Conservation (phyloP, 2,797 vertebrate genomes). For the Gallinago stenura region DNA sequence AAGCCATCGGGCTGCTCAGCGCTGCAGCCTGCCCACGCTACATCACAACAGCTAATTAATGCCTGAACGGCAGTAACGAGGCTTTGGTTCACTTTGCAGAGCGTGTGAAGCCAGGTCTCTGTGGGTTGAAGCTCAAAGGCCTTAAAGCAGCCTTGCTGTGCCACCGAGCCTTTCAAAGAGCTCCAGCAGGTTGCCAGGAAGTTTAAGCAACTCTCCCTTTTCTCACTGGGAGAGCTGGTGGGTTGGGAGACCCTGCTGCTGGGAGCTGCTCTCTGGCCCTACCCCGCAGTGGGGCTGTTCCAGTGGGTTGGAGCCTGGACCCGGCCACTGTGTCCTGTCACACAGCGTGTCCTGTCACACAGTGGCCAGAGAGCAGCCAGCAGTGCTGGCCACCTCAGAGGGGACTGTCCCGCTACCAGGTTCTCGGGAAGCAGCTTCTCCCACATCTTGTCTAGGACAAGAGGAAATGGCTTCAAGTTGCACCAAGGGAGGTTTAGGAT, state of each 20-base stretch:
- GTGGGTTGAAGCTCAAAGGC: not conserved
- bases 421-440: not conserved
- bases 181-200: not conserved
- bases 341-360: rapidly evolving
- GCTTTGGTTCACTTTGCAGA: not conserved
- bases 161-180: not conserved
- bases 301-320: rapidly evolving
- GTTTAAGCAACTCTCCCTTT: not conserved
- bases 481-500: not conserved
- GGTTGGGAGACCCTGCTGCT: not conserved
- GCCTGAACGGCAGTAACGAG: not conserved
- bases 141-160: not conserved
- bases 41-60: not conserved
- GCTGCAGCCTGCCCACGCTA: rapidly evolving
- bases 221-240: rapidly evolving
- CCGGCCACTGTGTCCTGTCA: rapidly evolving
- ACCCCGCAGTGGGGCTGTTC: not conserved
- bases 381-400: not conserved
- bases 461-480: not conserved
- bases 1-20: rapidly evolving
- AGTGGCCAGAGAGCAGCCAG: not conserved
- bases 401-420: not conserved
- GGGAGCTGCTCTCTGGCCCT: rapidly evolving
- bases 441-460: not conserved
- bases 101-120: not conserved